Base-by-base conservation (phyloP, 2,113 vertebrate genomes). In the Oenanthe oenanthe region DNA sequence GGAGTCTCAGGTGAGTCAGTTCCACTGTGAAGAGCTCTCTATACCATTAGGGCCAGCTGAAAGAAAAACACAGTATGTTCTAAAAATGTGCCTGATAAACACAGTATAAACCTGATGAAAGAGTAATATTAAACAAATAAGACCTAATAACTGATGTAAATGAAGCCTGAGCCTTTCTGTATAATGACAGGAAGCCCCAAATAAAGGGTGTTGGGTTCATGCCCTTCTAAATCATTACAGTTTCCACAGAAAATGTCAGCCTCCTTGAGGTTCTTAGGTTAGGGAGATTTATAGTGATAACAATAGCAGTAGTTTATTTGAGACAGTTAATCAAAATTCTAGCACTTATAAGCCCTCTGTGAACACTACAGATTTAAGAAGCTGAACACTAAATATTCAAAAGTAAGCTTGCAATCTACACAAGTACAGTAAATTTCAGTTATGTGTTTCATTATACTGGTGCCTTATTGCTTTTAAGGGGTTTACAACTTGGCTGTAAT, bases 371-470 rank as follows among this genome's bases (percentile, higher is more conserved):
- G 62, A 93, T 94, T 95, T 96, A 90, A 94, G 93, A 95, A 92
- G 62, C 43, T 43, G 25, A 93, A 89, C 56, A 80, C 63, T 89
- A 71, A 86, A 92, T 93, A 92, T 97, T 93, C 79, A 89, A 82
- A 87, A 76, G 31, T 92, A 96, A 87, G 56, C 53, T 94, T 75
- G 56, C 89, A 95, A 89, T 77, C 84, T 94, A 91, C 62, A 67
- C 60, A 79, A 26, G n/a, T 77, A 94, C 76, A 93, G 91, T 97
- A 96, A 93, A 93, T 94, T 95, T 96, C 87, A 82, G 89, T 95
- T 95, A 97, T 47, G 97, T 97, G 95, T 97, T 97, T 97, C 96
- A 97, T 97, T 97, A 96, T 85, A 80, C 73, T 95, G 92, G 95
- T 96, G 92, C 96, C 93, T 96, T 89, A 92, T 56, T 97, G 93